Percentiles rank a stretch among this genome's conserved stretches.
These are phyloP conservation scores for Bubo scandiacus DNA, from an alignment of 2,113 vertebrate species.

Conservation along the genomic window DNA sequence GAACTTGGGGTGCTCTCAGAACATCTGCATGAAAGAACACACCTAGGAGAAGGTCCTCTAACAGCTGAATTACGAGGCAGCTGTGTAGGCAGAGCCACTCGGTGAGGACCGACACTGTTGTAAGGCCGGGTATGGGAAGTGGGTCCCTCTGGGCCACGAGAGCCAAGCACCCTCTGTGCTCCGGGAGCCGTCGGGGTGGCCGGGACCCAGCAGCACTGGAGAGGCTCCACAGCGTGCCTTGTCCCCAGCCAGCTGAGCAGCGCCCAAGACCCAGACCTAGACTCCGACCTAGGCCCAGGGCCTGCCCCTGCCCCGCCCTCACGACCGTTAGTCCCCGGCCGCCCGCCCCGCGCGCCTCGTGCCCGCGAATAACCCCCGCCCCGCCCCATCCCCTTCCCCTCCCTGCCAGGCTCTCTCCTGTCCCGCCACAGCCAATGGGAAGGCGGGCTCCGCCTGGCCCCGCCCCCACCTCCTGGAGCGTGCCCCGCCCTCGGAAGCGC, in stretches of 20 bases:
- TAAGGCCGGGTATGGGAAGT: accelerated
- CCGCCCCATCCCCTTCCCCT: neutral
- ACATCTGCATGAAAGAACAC: neutral
- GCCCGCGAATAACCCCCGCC: slow-evolving; percentile 74
- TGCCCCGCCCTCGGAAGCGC: neutral
- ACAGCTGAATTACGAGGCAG: accelerated
- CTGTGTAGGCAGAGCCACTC: neutral
- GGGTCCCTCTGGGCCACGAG: accelerated
- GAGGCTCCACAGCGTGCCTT: accelerated
- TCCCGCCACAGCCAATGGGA: slow-evolving; percentile 66
- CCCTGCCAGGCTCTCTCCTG: slow-evolving; percentile 68
- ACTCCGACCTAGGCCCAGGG: neutral
- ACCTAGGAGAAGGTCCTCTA: neutral
- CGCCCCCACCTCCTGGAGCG: neutral
- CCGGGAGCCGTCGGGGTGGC: accelerated
- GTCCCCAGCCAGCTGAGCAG: neutral
- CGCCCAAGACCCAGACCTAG: accelerated
- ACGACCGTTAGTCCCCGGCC: neutral
- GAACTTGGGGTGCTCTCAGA: accelerated
- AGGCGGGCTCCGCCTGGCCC: neutral
- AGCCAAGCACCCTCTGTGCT: neutral
- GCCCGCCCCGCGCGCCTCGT: neutral
- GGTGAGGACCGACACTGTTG: neutral
- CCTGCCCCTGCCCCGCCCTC: neutral
- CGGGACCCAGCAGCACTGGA: accelerated